Evolutionary conservation across 92 coral and sea anemone species (phyloP), one percentile per base, ranked within the genome.

Genomic region (Pocillopora meandrina): DNA sequence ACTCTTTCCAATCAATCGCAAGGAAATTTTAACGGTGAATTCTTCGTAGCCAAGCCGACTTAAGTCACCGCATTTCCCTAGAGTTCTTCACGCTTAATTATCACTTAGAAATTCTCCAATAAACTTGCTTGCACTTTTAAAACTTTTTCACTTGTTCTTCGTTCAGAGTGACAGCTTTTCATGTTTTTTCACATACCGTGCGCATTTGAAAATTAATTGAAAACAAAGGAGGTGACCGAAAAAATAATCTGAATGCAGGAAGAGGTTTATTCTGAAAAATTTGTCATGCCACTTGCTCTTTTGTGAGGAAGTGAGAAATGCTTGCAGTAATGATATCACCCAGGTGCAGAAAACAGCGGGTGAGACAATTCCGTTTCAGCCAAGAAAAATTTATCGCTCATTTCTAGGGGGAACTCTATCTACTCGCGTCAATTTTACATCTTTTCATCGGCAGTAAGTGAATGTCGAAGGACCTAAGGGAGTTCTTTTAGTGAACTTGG

Each of bases 81-180:
- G 35, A 66, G 36, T 59, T 71, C 87, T 86, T 87, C 89, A 76
- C 90, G 78, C 84, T 86, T 89, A 93, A 91, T 93, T 91, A 91
- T 80, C 95, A 89, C 91, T 88, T 82, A 86, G 88, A 86, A 78
- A 85, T 85, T 78, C 86, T 65, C 82, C 81, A 85, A 88, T 90
- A 87, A 72, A 79, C 85, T 85, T 87, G 68, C 88, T 75, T 78
- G 72, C 84, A 83, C 17, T 6, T 36, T 36, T 1, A 16, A 2
- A 21, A 34, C 4, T 65, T n/a, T 65, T 65, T 64, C 23, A 64
- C n/a, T 19, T 8, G 14, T 14, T n/a, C 21, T 4, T 5, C 55
- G 12, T 19, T 65, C 31, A 65, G 74, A 23, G 15, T 42, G 42
- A 35, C 42, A 47, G 9, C 56, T 78, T 63, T 60, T 13, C 35